Percentiles rank a stretch among this genome's conserved stretches.
Evolutionary conservation across 2,797 vertebrate species (phyloP).

Genomic region (Oryzias dopingdopingensis): DNA sequence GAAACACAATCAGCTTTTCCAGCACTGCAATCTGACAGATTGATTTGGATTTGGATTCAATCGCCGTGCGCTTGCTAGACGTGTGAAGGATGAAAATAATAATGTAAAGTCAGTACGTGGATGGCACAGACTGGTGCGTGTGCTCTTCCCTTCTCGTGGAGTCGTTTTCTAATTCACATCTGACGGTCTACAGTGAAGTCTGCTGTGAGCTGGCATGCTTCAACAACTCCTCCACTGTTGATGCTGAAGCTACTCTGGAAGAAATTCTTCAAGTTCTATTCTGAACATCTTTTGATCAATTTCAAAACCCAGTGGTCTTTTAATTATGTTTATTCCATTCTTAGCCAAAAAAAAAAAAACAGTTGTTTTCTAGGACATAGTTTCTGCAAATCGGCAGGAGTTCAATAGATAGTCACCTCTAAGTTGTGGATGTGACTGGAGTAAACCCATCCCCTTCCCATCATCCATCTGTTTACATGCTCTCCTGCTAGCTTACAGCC

Average conservation of each 20-base stretch:
- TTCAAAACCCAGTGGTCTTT: no score
- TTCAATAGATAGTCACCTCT: no score
- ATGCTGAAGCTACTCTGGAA: constrained; percentile 54
- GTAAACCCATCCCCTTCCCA: no score
- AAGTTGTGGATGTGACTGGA: no score
- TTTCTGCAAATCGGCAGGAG: no score
- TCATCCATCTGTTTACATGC: no score
- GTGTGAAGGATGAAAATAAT: constrained; percentile 64
- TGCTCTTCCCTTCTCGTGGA: constrained; percentile 14
- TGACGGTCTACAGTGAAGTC: constrained; percentile 6
- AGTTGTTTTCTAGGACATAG: no score
- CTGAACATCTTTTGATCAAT: no score
- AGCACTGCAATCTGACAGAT: constrained; percentile 52
- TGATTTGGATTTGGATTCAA: constrained; percentile 70
- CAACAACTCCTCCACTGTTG: constrained; percentile 47
- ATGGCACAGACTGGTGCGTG: constrained; percentile 40
- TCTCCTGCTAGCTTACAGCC: no score
- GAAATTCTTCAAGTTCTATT: constrained; percentile 28
- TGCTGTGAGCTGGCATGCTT: constrained; percentile 29
- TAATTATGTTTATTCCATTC: no score
- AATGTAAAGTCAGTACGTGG: constrained; percentile 62
- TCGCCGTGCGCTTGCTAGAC: constrained; percentile 33
- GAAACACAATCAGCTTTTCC: constrained; percentile 58
- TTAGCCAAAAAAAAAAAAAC: no score
- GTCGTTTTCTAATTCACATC: constrained; percentile 44